Percentiles rank a stretch among this genome's conserved stretches.
Evolutionary conservation across 2,888 invertebrate species (phyloP).

Genomic region (Pogonocherus hispidulus): DNA sequence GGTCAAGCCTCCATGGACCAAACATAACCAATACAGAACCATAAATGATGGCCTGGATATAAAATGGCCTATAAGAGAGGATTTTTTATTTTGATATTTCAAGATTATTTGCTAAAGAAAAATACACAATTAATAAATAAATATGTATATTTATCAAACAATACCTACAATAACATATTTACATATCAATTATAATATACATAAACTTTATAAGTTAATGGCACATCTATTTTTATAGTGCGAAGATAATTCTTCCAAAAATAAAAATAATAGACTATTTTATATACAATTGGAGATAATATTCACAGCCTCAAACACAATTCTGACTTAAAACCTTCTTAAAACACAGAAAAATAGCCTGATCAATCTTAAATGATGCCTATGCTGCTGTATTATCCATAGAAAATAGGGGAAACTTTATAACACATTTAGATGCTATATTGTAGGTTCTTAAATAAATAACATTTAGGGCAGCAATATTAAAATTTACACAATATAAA

Average conservation of each 20-base stretch:
- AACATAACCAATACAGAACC: too few species aligned
- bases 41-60: too few species aligned
- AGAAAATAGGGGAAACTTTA: conserved; percentile 7
- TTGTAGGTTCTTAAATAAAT: conserved; percentile 30
- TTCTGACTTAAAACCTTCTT: conserved; percentile 52
- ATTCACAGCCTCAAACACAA: conserved; percentile 64
- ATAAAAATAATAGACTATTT: conserved; percentile 52
- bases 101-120: too few species aligned
- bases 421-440: conserved; percentile 27
- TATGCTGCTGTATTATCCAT: conserved; percentile 45
- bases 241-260: conserved; percentile 55
- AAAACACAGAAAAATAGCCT: conserved; percentile 40
- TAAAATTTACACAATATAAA: conserved; percentile 38
- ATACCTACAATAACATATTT: conserved; percentile 60
- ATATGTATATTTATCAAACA: conserved; percentile 64
- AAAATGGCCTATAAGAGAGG: too few species aligned
- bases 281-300: conserved; percentile 59
- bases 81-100: too few species aligned
- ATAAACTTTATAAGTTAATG: conserved; percentile 62
- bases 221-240: conserved; percentile 60
- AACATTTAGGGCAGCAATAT: conserved; percentile 38
- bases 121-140: conserved; percentile 64
- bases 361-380: conserved; percentile 29
- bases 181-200: conserved; percentile 57
- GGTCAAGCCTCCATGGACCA: too few species aligned